Evolutionary conservation across 2,797 vertebrate species (phyloP), one percentile per base, ranked within the genome.

Genomic region (Mormyrus proboscirostris): DNA sequence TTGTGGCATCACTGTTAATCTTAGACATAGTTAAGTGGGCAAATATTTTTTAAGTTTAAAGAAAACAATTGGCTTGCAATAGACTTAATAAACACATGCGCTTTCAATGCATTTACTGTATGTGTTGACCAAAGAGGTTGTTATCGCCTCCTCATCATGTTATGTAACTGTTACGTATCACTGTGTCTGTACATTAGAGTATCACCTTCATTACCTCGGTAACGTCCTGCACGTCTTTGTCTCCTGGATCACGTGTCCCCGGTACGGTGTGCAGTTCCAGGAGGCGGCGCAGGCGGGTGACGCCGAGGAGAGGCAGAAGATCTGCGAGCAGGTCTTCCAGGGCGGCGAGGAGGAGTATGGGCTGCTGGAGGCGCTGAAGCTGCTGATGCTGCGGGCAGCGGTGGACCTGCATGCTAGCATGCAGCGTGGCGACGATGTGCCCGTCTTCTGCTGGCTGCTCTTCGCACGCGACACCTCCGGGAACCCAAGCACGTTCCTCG

Each of bases 401-500:
- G 95, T 96, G 85, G 95, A 97, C 92, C 96, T 99, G 47, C 97
- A 98, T 90, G 86, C 95, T 0, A 92, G 94, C 55, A 97, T 96
- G 94, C 95, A 95, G 92, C 94, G 91, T 5, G 96, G 96, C 6
- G 94, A 92, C 16, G 98, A 98, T 14, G 97, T 99, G 5, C 99
- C 99, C 0, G 94, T 99, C 84, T 99, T 99, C 94, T 98, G 98
- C 57, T 98, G 97, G 97, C 95, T 99, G 79, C 94, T 99, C 86
- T 99, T 99, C 82, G 98, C 98, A 3, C 96, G 98, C 29, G 98
- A 99, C 94, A 97, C 97, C 0, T 99, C 98, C 0, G 95, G 92
- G 90, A 96, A 96, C 92, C 99, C 98, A 0, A 94, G 92, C 55
- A 96, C 97, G 92, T 96, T 99, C 93, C 96, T 99, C 93, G 95